These are phyloP conservation scores for Cynopterus brachyotis DNA, from an alignment of 2,113 vertebrate genomes.

Conservation along the genomic window DNA sequence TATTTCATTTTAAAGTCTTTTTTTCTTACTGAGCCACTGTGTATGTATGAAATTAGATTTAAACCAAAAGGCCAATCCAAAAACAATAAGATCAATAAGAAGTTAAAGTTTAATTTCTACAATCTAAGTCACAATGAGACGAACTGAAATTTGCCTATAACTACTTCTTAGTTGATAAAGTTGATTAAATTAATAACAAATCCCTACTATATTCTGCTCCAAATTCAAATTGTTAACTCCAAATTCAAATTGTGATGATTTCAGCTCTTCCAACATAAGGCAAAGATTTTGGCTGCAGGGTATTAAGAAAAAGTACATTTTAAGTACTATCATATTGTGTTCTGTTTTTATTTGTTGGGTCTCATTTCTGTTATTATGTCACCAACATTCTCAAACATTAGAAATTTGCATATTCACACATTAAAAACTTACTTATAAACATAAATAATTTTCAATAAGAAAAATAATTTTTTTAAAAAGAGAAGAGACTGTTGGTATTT, in stretches of 20 bases:
- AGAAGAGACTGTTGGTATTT: neutral
- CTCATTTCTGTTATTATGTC: neutral
- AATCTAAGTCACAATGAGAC: neutral
- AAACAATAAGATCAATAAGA: neutral
- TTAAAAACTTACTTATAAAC: neutral
- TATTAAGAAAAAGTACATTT: neutral
- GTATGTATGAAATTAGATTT: neutral
- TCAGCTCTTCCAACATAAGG: neutral
- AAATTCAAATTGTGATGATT: neutral
- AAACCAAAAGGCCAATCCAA: conserved; percentile 1
- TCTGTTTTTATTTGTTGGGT: neutral
- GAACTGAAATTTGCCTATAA: neutral
- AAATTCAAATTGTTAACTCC: conserved; percentile 31
- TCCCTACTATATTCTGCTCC: neutral
- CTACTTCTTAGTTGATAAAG: neutral
- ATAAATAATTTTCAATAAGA: neutral
- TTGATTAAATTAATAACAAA: conserved; percentile 15
- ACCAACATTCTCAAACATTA: neutral
- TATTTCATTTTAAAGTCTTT: neutral
- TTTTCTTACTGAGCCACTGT: neutral
- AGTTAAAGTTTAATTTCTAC: neutral
- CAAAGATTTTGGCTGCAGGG: neutral
- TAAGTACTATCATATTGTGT: neutral
- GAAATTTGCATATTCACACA: neutral
- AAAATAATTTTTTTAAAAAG: neutral